A percentile compares a stretch with the other conserved stretches of the same genome.
Evolutionary conservation across 23 tunicate genomes (phyloP).

Genomic region (Ascidia mentula): DNA sequence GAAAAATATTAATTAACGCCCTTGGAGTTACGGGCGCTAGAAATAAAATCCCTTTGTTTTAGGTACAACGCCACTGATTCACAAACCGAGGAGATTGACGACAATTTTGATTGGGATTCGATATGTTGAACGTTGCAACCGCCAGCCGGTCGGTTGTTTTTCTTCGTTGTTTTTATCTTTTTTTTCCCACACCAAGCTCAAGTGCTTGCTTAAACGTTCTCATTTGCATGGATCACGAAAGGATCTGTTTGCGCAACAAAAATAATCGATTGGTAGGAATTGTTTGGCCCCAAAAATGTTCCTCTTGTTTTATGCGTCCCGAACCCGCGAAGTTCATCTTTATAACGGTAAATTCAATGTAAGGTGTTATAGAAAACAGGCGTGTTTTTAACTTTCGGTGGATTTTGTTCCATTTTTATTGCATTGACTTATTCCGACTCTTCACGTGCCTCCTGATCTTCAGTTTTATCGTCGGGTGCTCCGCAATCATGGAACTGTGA

Average conservation of each 20-base stretch:
- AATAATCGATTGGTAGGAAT: too few relatives aligned
- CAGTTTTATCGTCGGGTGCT: background rate
- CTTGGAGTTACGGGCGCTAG: too few relatives aligned
- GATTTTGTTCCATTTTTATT: background rate
- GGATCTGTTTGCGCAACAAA: too few relatives aligned
- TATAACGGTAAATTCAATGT: too few relatives aligned
- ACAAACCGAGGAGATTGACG: background rate
- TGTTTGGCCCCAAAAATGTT: too few relatives aligned
- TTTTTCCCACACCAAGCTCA: background rate
- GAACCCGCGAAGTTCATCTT: too few relatives aligned
- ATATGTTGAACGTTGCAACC: background rate
- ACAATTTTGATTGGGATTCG: constrained; percentile 5
- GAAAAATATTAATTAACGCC: too few relatives aligned
- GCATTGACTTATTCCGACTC: background rate
- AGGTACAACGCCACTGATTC: constrained; percentile 5
- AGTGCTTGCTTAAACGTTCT: background rate
- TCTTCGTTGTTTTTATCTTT: background rate
- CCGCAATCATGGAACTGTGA: background rate
- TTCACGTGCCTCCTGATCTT: background rate
- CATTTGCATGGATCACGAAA: too few relatives aligned
- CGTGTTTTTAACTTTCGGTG: background rate
- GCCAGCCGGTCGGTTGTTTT: background rate
- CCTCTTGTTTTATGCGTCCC: too few relatives aligned
- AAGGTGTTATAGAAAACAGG: background rate
- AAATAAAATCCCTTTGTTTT: background rate